These are phyloP conservation scores for Mugil cephalus DNA, from an alignment of 2,113 vertebrate genomes.

Conservation along the genomic window DNA sequence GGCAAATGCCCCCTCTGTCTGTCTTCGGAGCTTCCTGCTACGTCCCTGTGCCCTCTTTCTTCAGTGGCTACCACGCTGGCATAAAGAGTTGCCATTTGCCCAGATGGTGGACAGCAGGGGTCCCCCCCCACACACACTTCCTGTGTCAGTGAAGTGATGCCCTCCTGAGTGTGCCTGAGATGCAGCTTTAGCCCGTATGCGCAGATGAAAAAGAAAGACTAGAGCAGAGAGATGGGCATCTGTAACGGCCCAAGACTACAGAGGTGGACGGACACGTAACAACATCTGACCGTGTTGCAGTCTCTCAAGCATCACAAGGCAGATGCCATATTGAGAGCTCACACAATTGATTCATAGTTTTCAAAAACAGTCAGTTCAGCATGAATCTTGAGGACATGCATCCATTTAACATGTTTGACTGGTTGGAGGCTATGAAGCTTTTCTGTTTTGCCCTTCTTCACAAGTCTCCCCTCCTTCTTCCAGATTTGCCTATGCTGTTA, in stretches of 20 bases:
- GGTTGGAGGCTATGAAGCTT: too few species aligned
- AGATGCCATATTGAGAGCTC: neutral
- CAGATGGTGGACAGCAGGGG: slow-evolving; percentile 83
- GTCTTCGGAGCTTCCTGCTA: slow-evolving; percentile 67
- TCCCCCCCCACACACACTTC: slow-evolving; percentile 53
- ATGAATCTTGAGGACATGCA: too few species aligned
- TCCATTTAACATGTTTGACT: too few species aligned
- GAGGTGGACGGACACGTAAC: slow-evolving; percentile 5
- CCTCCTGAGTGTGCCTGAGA: slow-evolving; percentile 70
- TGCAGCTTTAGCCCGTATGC: slow-evolving; percentile 61
- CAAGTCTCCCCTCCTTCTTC: neutral
- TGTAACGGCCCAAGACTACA: slow-evolving; percentile 18
- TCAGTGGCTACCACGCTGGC: slow-evolving; percentile 69
- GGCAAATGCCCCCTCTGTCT: slow-evolving; percentile 77
- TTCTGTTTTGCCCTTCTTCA: too few species aligned
- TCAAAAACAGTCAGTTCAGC: too few species aligned
- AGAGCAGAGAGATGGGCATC: slow-evolving; percentile 47
- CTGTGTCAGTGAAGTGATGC: slow-evolving; percentile 72
- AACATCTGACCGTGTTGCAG: slow-evolving; percentile 15
- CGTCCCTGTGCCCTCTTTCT: slow-evolving; percentile 75
- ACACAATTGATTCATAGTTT: neutral
- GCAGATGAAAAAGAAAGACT: slow-evolving; percentile 29
- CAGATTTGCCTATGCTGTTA: slow-evolving; percentile 12
- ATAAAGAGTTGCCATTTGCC: slow-evolving; percentile 79
- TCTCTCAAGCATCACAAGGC: neutral